Percentiles rank a stretch among this genome's conserved stretches.
Conservation (phyloP, 2,888 invertebrate genomes). For the Kryphioiulus occultus region DNA sequence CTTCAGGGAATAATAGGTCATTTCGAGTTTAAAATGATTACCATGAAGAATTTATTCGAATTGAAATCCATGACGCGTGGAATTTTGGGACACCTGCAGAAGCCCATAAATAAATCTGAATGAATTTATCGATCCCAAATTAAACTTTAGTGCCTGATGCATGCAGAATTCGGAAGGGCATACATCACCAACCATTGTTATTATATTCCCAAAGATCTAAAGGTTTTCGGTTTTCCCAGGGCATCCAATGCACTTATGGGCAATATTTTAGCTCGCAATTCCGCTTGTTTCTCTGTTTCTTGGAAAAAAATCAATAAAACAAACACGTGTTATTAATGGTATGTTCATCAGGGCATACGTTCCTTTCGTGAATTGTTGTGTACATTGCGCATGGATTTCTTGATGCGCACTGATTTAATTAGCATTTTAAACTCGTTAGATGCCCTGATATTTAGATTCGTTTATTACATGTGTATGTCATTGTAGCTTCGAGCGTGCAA, state of each 20-base stretch:
- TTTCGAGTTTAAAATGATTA: neutral
- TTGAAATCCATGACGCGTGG: neutral
- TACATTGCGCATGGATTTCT: too few species aligned
- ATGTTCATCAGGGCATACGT: too few species aligned
- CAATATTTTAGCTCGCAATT: neutral
- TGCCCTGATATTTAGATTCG: too few species aligned
- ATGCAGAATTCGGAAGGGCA: neutral
- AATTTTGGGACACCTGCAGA: neutral
- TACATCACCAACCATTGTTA: neutral
- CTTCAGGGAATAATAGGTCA: neutral
- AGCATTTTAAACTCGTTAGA: too few species aligned
- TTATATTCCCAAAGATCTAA: neutral
- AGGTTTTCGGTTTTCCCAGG: neutral
- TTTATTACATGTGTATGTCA: too few species aligned
- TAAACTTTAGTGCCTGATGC: neutral
- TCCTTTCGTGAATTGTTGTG: too few species aligned
- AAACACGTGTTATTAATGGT: neutral
- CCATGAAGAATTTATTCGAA: neutral
- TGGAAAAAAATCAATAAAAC: neutral
- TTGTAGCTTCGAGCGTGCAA: too few species aligned
- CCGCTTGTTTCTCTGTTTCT: neutral
- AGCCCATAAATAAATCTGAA: neutral
- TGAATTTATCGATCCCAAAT: neutral
- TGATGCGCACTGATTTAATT: too few species aligned
- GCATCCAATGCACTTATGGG: neutral